A percentile compares a stretch with the other conserved stretches of the same genome.
Conservation (phyloP, 2,113 vertebrate species). For the Odobenus rosmarus region DNA sequence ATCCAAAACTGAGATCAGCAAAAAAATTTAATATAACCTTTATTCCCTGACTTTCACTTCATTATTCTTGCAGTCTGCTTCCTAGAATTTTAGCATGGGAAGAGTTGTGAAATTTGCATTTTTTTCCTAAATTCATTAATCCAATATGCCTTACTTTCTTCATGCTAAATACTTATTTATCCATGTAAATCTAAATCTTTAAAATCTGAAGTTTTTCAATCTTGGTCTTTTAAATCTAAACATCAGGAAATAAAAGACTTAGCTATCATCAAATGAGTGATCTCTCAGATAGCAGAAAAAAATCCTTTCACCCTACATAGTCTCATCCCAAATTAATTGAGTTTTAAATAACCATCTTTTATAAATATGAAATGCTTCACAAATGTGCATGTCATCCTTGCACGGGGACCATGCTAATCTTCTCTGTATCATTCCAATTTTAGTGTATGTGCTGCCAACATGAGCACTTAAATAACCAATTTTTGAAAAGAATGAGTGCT, state of each 20-base stretch:
- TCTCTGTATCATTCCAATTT: not conserved
- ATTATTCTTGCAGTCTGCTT: not conserved
- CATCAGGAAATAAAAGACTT: not conserved
- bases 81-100: slow-evolving; percentile 1
- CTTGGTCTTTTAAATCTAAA: not conserved
- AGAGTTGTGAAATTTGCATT: not conserved
- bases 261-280: not conserved
- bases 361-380: not conserved
- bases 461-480: not conserved
- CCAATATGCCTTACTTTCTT: not conserved
- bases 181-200: not conserved
- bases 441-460: not conserved
- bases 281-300: not conserved
- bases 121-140: not conserved
- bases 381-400: not conserved
- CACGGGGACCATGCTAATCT: not conserved
- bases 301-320: not conserved
- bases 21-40: not conserved
- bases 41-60: not conserved
- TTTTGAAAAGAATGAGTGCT: slow-evolving; percentile 21
- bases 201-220: not conserved
- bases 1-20: not conserved
- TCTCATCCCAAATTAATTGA: not conserved
- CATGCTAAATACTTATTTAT: slow-evolving; percentile 16
- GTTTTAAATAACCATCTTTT: not conserved